Base-by-base conservation (phyloP, 2,113 vertebrate species). In the Lanius ludovicianus region DNA sequence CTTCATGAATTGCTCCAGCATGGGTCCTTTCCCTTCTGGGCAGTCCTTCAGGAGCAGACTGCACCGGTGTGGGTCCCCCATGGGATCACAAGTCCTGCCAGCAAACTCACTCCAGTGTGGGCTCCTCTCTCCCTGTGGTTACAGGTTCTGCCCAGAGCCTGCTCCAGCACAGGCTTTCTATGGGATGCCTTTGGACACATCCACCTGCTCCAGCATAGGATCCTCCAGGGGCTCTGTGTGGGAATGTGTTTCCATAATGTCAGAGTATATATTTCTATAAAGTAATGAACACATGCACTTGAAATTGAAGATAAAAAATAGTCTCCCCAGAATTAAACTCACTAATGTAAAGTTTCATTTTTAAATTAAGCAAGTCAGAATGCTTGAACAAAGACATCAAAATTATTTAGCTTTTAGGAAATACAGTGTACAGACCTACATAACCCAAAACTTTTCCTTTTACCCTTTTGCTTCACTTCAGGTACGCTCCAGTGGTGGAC, bases 61-160 rank as follows among this genome's bases (percentile, higher is more conserved):
- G 19, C 46, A 56, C 8, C 11, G 22, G 6, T 2, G 0, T 55
- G 47, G 6, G 18, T 7, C 13, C 2, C 7, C 7, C 10, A 14
- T 1, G 2, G 11, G 6, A 8, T 41, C 16, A 27, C 39, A n/a
- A 37, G 37, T 57, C 31, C 42, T 56, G 12, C 33, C 28, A 50
- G 19, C 33, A 64, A 39, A 31, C 17, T 20, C 5, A 2, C 20
- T 65, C 16, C 1, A 6, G 4, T 37, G 24, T 25, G 20, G 20
- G 19, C 11, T 57, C 9, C 37, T 33, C 7, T 37, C 13, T 39
- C 52, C 33, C 22, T 9, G 17, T 10, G 11, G 20, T 33, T 27
- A 15, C 5, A 67, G 19, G 16, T n/a, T 10, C 30, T 52, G 3
- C 5, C 17, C 39, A 30, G 6, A 65, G 7, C 49, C 28, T 53